Base-by-base conservation (phyloP, 2,797 vertebrate species). In the Acanthornis magna region DNA sequence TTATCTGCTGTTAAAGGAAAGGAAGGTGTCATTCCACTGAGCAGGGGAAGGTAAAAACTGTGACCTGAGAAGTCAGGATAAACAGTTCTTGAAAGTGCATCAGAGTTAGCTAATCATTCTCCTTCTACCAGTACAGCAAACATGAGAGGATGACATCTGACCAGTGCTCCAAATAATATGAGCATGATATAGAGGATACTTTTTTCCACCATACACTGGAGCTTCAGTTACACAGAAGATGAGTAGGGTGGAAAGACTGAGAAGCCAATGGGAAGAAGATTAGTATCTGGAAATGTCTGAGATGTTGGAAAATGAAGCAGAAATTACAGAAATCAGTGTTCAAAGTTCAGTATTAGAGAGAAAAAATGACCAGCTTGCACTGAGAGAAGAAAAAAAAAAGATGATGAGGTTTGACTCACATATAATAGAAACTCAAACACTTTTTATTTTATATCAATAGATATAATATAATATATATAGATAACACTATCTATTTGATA, bases 161-260 rank as follows among this genome's bases (percentile, higher is more conserved):
- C 62, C 63, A 77, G 36, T 14, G 89, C 65, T 89, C 87, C 82
- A 71, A 88, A 67, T 65, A 48, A 57, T 48, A 79, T 84, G 51
- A 58, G 14, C 22, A 27, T 50, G 71, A 83, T 14, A 17, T 17
- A 74, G 45, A 95, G 43, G 50, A 60, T 83, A 74, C 21, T 74
- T 88, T 95, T 95, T 95, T 71, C 65, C 75, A 90, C 65, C 54
- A 85, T 38, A 63, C 71, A 55, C 42, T 63, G 85, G 38, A 92
- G 85, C 55, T 97, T 85, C 66, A 65, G 81, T 97, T 97, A 97
- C 93, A 85, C 27, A 66, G 81, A 93, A 89, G 40, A 68, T 84
- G 57, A 96, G 84, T 84, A 95, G 87, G 27, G 50, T 54, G 26
- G 47, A 88, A 89, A 85, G 61, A 63, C 62, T 91, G 77, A 90